Evolutionary conservation across 2,888 invertebrate species (phyloP), one percentile per base, ranked within the genome.

Genomic region (Tuta absoluta): DNA sequence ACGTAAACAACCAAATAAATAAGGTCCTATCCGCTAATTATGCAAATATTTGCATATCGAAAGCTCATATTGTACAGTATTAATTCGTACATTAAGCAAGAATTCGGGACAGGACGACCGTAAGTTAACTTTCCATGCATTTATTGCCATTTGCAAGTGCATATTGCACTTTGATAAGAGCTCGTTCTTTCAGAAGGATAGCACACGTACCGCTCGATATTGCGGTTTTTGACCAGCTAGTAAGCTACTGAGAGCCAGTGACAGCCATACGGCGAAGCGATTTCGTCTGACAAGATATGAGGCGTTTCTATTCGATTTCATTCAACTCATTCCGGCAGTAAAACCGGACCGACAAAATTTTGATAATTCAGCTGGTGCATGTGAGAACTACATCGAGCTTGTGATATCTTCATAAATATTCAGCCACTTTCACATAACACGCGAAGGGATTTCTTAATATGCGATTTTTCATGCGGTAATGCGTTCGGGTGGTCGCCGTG

Each of bases 381-480:
- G 33, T 33, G 33, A 33, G 8, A 33, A 33, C 33, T 10, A 7
- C 10, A 80, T 79, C 75, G 72, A 77, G 72, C 71, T 75, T 80
- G 77, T 80, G 79, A 81, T 75, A 79, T 61, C 76, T 81, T 85
- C 82, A 86, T 87, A 85, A 87, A 89, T 86, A 87, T 87, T 82
- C 81, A 83, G 78, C 59, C 69, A 76, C 89, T 89, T 88, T 89
- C 86, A 77, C 85, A 73, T 75, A 70, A 75, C 41, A 45, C 45
- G 41, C n/a, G 63, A 69, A 67, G 63, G 58, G 67, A 62, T 57
- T 64, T 63, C 63, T 65, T 65, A 49, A 61, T 66, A 66, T 58
- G 11, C 37, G 53, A 57, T 59, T 59, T 65, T 65, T 37, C 62
- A 63, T 48, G 33, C 57, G 24, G 72, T 69, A 67, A 74, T 67